These are phyloP conservation scores for Sphecodes monilicornis DNA, from an alignment of 2,888 invertebrate species.

Conservation along the genomic window DNA sequence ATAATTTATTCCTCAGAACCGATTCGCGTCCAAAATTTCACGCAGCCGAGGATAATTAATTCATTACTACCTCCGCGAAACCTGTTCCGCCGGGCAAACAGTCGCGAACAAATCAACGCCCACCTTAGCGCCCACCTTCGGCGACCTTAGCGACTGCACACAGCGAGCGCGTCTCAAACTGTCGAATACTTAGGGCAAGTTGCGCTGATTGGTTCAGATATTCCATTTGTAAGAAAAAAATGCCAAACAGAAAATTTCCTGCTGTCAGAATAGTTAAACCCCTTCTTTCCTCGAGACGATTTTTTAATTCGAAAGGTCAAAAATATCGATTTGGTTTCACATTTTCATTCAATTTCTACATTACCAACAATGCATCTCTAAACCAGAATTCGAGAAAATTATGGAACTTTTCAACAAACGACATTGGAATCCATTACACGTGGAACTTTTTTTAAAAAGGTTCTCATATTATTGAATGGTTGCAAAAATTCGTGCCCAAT, in stretches of 20 bases:
- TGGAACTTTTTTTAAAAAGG: too few species aligned
- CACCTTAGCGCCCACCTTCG: slow-evolving; percentile 7
- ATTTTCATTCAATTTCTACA: too few species aligned
- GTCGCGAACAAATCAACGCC: slow-evolving; percentile 33
- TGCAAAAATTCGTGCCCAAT: too few species aligned
- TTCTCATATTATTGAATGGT: too few species aligned
- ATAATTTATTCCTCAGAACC: not conserved
- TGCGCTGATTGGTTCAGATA: not conserved
- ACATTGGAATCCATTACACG: too few species aligned
- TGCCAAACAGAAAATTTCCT: not conserved
- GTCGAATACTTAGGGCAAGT: not conserved
- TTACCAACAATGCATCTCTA: too few species aligned
- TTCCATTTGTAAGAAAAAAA: not conserved
- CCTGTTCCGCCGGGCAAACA: slow-evolving; percentile 28
- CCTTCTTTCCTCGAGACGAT: not conserved
- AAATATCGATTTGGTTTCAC: too few species aligned
- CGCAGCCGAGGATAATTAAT: slow-evolving; percentile 40
- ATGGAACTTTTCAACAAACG: too few species aligned
- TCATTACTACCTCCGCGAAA: slow-evolving; percentile 25
- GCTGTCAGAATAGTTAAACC: not conserved
- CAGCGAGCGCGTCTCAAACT: not conserved
- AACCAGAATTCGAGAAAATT: too few species aligned
- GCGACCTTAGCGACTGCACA: slow-evolving; percentile 6
- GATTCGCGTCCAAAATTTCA: not conserved
- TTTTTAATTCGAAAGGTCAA: not conserved